Evolutionary conservation across 2,797 vertebrate species (phyloP), one percentile per base, ranked within the genome.

Genomic region (Champsocephalus gunnari): DNA sequence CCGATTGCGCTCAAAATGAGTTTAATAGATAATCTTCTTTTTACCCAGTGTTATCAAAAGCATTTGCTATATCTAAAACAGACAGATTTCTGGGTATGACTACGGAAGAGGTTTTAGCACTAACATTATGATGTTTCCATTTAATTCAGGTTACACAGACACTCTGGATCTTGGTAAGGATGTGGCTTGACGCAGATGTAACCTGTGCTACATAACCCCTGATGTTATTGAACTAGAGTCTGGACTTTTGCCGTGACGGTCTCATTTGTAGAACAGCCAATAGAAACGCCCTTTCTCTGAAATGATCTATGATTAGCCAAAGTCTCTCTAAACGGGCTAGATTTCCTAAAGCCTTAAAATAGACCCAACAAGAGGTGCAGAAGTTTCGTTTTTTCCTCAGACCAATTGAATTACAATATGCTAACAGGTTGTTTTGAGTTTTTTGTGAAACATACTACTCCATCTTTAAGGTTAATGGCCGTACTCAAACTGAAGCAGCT

Each of bases 161-260:
- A 10, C 28, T 2, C 19, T 0, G 12, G 12, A 67, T 75, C 69
- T 73, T 12, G 44, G 54, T 53, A 41, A 85, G 83, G 87, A 87
- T 88, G 83, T 85, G 83, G 84, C 24, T 44, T 16, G 11, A n/a
- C 12, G n/a, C 3, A 49, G 19, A 17, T 0, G 14, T 17, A 70
- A 75, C 14, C 7, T 13, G 10, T 12, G 8, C n/a, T 38, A 21
- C 28, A 77, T 71, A 73, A 48, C 28, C 10, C 44, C 67, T 69
- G 67, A 19, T 19, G 19, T 5, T 38, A 38, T 38, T 38, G 34
- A 9, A 38, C 24, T 28, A 28, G 24, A 28, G 24, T 28, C 28
- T 28, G 4, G 4, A 28, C 28, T 9, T 7, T 38, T 38, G 34
- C 7, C 6, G 34, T 38, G 34, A 38, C 8, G 34, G 34, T 38